Evolutionary conservation across 2,113 vertebrate species (phyloP).

Genomic region (Toxotes chatareus): DNA sequence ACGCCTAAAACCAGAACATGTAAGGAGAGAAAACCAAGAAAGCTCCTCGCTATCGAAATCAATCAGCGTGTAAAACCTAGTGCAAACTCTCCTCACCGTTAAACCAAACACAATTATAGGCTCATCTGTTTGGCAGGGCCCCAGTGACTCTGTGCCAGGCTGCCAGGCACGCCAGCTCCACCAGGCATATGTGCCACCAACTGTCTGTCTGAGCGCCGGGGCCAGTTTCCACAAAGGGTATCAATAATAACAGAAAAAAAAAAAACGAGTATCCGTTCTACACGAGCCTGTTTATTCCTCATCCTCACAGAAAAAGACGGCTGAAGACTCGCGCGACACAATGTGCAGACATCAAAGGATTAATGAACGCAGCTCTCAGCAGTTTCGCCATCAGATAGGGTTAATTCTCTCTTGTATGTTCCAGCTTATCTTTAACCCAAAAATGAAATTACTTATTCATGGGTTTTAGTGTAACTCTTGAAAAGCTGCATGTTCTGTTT

Average conservation of each 20-base stretch:
- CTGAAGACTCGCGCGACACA: background rate
- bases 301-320: background rate
- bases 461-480: conserved; percentile 55
- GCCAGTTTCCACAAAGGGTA: background rate
- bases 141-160: background rate
- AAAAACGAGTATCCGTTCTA: background rate
- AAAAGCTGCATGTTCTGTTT: conserved; percentile 32
- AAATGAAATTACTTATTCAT: conserved; percentile 57
- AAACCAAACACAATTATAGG: conserved; percentile 58
- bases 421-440: conserved; percentile 56
- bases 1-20: background rate
- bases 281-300: conserved; percentile 9
- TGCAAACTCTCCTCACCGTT: conserved; percentile 18
- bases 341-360: conserved; percentile 18
- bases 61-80: conserved; percentile 15
- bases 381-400: conserved; percentile 50
- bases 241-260: background rate
- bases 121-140: conserved; percentile 61
- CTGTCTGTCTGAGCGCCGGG: conserved; percentile 31
- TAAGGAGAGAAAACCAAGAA: background rate
- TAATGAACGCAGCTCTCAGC: conserved; percentile 49
- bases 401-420: conserved; percentile 44
- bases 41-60: conserved; percentile 7
- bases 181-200: conserved; percentile 56
- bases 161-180: conserved; percentile 14